phyloP scores from a whole-genome alignment of 2,888 invertebrate genomes.

The Cephus sareptanus region DNA sequence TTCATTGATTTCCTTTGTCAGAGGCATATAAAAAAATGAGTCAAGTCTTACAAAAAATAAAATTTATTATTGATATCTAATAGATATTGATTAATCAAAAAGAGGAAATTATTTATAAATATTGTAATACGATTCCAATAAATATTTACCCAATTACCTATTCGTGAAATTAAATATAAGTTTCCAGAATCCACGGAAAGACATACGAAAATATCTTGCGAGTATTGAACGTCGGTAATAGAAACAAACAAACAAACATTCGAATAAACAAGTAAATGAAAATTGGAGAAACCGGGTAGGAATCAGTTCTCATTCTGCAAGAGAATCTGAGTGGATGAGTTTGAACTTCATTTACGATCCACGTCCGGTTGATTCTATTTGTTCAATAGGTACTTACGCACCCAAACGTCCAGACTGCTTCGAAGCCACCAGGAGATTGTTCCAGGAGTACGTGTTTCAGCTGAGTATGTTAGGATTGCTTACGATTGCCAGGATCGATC shows the following conservation, averaged over 20 bases:
- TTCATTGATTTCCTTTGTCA: neutral
- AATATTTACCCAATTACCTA: neutral
- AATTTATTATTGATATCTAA: too few relatives aligned
- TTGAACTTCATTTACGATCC: neutral
- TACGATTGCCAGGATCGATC: neutral
- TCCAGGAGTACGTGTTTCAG: neutral
- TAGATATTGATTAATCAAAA: neutral
- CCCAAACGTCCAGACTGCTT: neutral
- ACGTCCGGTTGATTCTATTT: neutral
- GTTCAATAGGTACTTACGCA: neutral
- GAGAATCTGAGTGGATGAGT: neutral
- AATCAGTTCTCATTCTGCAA: neutral
- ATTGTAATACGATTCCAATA: neutral
- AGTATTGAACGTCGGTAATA: neutral
- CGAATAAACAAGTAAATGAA: neutral
- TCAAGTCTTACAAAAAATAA: neutral
- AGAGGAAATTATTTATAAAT: neutral
- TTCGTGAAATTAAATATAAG: neutral
- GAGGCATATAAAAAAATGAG: neutral
- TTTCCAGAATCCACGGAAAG: neutral
- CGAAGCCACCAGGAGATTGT: neutral
- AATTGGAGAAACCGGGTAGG: neutral
- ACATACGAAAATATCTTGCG: neutral
- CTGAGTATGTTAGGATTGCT: neutral
- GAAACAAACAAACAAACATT: neutral